Evolutionary conservation across 2,888 invertebrate genomes (phyloP), one percentile per base, ranked within the genome.

Genomic region (Arenicola marina): DNA sequence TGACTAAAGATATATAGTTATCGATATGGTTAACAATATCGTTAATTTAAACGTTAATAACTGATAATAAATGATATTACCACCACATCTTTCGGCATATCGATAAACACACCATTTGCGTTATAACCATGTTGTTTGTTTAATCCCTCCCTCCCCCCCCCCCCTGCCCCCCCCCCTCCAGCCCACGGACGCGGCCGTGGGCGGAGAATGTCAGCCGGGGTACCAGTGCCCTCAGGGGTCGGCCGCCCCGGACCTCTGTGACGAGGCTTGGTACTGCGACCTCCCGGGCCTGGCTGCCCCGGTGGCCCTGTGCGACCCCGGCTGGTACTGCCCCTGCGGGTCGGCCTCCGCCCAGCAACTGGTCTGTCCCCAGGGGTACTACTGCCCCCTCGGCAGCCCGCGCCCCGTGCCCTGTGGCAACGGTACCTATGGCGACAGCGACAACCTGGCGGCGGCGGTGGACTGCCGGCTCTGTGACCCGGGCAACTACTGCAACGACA

Each of bases 261-360:
- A 78, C 1, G 71, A 76, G 15, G 80, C 79, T 33, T 67, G 73
- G 56, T 81, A 78, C 71, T 81, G 73, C 80, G 80, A 59, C 79
- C 77, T 0, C 69, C 68, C 3, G 80, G 79, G 0, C 76, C 80
- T 0, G 63, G 61, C 1, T 70, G 64, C 43, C 74, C 74, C 62
- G 43, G 26, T 79, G n/a, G 79, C 78, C 2, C 67, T 73, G 28
- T 81, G 81, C 62, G 69, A 73, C 29, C 66, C 75, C 3, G 79
- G 81, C 2, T 73, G 71, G 45, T 81, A 64, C 73, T 81, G 80
- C 60, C 80, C 78, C 0, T 68, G 68, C 4, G 81, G 79, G 0
- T 77, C 80, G 0, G 63, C 62, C 1, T 69, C 66, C 38, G 74
- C 74, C 62, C 65, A 75, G 15, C 66, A 78, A 15, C 29, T 65